Evolutionary conservation across 1,140 invertebrate genomes (phyloP), one percentile per base, ranked within the genome.

Genomic region (Panagrolaimus sp.): DNA sequence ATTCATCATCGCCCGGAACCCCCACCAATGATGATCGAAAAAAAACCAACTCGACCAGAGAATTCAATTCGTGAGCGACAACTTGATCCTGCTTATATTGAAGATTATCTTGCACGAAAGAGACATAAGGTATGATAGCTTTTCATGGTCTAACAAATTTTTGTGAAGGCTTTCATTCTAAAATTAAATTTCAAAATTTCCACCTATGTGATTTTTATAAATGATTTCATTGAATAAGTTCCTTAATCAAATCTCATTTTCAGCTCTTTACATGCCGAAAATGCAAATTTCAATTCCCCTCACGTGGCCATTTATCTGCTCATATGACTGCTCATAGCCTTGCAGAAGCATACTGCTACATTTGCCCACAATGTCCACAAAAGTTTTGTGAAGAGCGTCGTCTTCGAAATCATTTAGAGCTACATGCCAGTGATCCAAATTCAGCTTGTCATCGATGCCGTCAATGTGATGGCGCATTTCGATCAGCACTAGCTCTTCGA

Each of bases 221-320:
- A 38, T n/a, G n/a, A n/a, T n/a, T 4, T 38, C 31, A 38, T 4
- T 38, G 7, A 38, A 4, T 38, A 4, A 4, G 2, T 38, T 38
- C 7, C 31, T 2, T 38, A 7, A 38, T 38, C 31, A 38, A 38
- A 4, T 38, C 31, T 4, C 7, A 20, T 2, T 45, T 74, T 63
- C 16, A 74, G 74, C 45, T 76, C n/a, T 74, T 76, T 48, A 65
- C 63, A 2, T 76, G 74, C 47, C 67, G 68, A 20, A 79, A 79
- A 65, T 76, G 74, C 68, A 75, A 78, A 46, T 46, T 76, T 8
- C 44, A 67, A 63, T 76, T 76, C 64, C 74, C 74, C 7, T 63
- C 63, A 44, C 67, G 77, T 11, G 77, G 72, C 20, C 74, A 76
- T 61, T 57, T 79, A 14, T 16, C 48, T 3, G 70, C 77, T 9